Conservation (phyloP, 2,797 vertebrate species). For the Propithecus deckenii region DNA sequence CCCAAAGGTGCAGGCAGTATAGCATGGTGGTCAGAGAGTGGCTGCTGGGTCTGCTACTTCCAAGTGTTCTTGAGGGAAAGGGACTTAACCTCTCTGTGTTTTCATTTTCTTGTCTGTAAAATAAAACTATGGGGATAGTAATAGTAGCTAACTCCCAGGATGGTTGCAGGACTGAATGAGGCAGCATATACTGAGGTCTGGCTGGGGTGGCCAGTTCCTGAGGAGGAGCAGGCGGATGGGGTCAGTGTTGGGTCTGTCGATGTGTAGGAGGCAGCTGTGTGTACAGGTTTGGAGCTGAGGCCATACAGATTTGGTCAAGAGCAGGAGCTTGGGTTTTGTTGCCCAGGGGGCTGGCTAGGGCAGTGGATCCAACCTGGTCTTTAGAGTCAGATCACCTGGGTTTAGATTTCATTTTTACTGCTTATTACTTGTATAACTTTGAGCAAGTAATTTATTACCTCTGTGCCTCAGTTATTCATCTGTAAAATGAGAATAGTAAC, state of each 20-base stretch:
- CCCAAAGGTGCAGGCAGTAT: not conserved
- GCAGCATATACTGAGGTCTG: not conserved
- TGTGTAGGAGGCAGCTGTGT: not conserved
- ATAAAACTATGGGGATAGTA: not conserved
- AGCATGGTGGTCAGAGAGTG: not conserved
- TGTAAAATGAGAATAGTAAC: conserved; percentile 12
- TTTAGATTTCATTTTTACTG: not conserved
- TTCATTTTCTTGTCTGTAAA: not conserved
- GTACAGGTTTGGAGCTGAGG: not conserved
- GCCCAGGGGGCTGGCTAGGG: not conserved
- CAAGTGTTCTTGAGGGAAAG: not conserved
- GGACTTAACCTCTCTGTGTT: not conserved
- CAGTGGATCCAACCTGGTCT: not conserved
- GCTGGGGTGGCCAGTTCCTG: not conserved
- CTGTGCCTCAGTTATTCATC: not conserved
- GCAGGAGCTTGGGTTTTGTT: not conserved
- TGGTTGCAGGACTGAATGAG: not conserved
- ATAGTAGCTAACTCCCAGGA: not conserved
- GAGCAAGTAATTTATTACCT: not conserved
- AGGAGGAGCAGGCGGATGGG: not conserved
- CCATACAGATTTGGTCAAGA: not conserved
- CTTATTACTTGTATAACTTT: not conserved
- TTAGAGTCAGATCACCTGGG: not conserved
- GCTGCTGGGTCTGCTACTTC: not conserved
- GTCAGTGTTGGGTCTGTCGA: not conserved